Percentiles rank a stretch among this genome's conserved stretches.
phyloP scores from a whole-genome alignment of 2,113 vertebrate species.

The Oncorhynchus nerka region DNA sequence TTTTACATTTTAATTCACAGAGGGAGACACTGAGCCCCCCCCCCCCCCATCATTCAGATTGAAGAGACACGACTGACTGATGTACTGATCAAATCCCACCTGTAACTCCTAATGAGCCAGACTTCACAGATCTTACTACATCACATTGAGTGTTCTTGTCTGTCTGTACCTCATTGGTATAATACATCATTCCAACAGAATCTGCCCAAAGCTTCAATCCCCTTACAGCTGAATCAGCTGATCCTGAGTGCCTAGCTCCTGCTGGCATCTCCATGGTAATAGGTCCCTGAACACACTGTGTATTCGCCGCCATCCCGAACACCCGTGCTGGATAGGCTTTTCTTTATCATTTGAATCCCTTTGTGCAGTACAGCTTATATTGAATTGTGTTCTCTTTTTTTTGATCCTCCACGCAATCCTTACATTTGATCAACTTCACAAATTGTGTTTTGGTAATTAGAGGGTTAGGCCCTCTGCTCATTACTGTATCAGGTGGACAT shows the following conservation, averaged over 20 bases:
- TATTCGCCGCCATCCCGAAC: background rate
- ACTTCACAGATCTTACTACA: no score
- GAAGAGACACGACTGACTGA: no score
- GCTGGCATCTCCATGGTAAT: background rate
- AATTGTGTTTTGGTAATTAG: background rate
- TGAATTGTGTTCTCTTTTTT: no score
- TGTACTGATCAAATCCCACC: no score
- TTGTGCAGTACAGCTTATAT: background rate
- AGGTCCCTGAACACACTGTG: background rate
- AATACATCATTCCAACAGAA: background rate
- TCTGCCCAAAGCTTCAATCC: background rate
- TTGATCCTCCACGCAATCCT: no score
- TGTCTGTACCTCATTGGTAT: no score
- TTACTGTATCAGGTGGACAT: background rate
- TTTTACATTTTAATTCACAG: no score
- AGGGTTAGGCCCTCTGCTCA: constrained; percentile 4
- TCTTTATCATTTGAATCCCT: background rate
- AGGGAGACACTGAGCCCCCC: no score
- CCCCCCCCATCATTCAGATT: no score
- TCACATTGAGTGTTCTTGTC: no score
- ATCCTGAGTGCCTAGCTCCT: background rate
- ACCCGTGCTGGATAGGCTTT: background rate
- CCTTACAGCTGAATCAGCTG: background rate
- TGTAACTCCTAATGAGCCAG: no score
- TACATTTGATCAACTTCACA: background rate